These are phyloP conservation scores for Stegodyphus mimosarum DNA, from an alignment of 1,140 invertebrate genomes.

Conservation along the genomic window DNA sequence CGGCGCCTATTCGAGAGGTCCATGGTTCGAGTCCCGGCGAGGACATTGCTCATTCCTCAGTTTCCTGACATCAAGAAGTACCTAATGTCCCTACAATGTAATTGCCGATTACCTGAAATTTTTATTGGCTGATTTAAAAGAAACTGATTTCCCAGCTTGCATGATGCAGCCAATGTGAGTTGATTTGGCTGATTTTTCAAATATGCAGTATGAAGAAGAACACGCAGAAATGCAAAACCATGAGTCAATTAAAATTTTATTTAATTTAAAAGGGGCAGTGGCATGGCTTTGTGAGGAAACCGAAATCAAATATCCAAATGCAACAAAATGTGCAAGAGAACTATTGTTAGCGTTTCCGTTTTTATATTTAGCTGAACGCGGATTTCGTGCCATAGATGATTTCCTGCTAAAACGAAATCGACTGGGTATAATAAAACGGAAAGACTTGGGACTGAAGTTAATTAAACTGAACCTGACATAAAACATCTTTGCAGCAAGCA, in stretches of 20 bases:
- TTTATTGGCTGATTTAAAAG: too few relatives aligned
- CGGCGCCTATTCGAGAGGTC: too few relatives aligned
- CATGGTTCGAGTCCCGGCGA: too few relatives aligned
- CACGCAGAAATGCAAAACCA: slow-evolving; percentile 17
- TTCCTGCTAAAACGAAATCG: slow-evolving; percentile 36
- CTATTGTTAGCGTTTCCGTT: slow-evolving; percentile 23
- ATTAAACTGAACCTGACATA: slow-evolving; percentile 23
- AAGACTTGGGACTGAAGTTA: slow-evolving; percentile 27
- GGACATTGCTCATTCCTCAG: too few relatives aligned
- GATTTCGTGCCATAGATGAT: slow-evolving; percentile 39
- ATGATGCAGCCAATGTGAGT: too few relatives aligned
- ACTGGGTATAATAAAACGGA: slow-evolving; percentile 26
- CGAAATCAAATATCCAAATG: slow-evolving; percentile 14
- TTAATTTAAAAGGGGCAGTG: slow-evolving; percentile 20
- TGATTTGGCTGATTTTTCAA: neutral
- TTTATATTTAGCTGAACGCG: slow-evolving; percentile 42
- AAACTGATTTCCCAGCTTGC: too few relatives aligned
- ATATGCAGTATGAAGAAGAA: slow-evolving; percentile 39
- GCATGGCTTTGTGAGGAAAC: slow-evolving; percentile 25
- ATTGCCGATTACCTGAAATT: too few relatives aligned
- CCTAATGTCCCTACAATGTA: too few relatives aligned
- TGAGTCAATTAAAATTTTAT: slow-evolving; percentile 28
- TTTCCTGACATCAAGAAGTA: too few relatives aligned
- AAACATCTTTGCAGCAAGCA: slow-evolving; percentile 21
- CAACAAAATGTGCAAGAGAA: slow-evolving; percentile 21